phyloP scores from a whole-genome alignment of 2,888 invertebrate genomes.

The Caenorhabditis sp. region DNA sequence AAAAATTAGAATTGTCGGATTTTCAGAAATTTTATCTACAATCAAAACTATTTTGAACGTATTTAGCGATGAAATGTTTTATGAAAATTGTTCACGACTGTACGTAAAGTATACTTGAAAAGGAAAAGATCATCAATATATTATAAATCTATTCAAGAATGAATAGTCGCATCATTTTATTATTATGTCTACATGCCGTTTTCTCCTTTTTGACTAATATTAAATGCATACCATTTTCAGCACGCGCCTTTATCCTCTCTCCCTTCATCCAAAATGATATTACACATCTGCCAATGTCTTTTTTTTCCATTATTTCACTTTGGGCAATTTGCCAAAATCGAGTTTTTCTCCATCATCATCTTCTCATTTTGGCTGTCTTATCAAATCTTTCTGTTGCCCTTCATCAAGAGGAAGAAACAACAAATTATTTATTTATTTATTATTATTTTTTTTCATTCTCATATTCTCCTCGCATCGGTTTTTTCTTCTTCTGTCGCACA shows the following conservation, averaged over 20 bases:
- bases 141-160: background rate
- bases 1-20: no score
- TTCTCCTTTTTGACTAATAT: background rate
- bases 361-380: conserved; percentile 15
- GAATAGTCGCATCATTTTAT: background rate
- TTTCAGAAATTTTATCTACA: no score
- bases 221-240: conserved; percentile 1
- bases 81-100: no score
- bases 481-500: background rate
- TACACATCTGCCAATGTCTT: background rate
- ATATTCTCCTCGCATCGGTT: background rate
- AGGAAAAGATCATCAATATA: background rate
- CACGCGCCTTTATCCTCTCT: background rate
- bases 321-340: background rate
- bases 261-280: background rate
- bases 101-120: background rate
- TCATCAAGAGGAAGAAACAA: background rate
- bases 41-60: no score
- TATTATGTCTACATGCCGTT: background rate
- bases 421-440: conserved; percentile 1
- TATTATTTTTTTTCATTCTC: conserved; percentile 4
- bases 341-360: background rate
- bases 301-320: background rate
- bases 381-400: conserved; percentile 13
- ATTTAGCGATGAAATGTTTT: no score